Evolutionary conservation across 2,113 vertebrate species (phyloP).

Genomic region (Panurus biarmicus): DNA sequence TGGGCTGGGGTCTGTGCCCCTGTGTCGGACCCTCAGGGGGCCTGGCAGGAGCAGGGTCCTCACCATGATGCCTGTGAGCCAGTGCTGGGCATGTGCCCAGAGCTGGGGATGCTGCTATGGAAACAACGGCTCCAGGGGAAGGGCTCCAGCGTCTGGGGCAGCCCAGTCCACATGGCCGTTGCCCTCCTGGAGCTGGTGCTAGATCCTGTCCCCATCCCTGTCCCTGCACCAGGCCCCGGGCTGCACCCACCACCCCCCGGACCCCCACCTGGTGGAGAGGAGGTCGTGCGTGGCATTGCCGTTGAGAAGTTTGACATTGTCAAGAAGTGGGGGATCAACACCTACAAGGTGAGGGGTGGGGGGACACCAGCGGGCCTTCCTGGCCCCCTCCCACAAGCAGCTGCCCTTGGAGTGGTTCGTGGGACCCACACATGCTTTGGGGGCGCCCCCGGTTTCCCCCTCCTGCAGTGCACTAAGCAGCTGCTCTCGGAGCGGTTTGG

Average conservation of each 20-base stretch:
- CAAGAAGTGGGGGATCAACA: slow-evolving; percentile 97
- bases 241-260: slow-evolving; percentile 80
- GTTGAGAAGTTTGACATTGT: slow-evolving; percentile 93
- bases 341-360: slow-evolving; percentile 83
- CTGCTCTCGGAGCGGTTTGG: slow-evolving; percentile 92
- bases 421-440: background rate
- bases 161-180: rapidly evolving
- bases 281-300: slow-evolving; percentile 81
- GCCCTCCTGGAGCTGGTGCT: background rate
- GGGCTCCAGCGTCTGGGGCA: background rate
- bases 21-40: too few species aligned
- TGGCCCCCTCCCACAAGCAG: slow-evolving; percentile 57
- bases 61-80: background rate
- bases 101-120: background rate
- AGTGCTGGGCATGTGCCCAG: background rate
- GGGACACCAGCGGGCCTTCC: rapidly evolving
- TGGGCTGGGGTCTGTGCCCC: background rate
- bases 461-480: slow-evolving; percentile 88
- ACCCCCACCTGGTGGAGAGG: slow-evolving; percentile 72
- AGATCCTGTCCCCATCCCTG: background rate
- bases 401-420: slow-evolving; percentile 83
- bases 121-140: background rate
- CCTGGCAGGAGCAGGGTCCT: background rate
- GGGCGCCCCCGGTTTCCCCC: too few species aligned
- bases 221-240: slow-evolving; percentile 74